These are phyloP conservation scores for Drosophila burlai DNA, from an alignment of 1,140 invertebrate genomes.

Conservation along the genomic window DNA sequence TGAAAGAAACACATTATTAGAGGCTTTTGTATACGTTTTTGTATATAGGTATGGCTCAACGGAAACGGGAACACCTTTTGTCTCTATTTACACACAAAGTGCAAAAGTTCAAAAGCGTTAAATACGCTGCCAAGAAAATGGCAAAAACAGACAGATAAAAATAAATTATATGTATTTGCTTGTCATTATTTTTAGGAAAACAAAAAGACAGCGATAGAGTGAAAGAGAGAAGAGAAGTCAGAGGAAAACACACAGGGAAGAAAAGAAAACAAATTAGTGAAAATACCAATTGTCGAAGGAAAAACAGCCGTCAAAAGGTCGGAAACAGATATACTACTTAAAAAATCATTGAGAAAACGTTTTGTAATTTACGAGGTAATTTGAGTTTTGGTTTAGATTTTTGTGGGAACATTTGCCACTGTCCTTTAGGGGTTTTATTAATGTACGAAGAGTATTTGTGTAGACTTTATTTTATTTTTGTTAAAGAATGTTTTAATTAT, in stretches of 20 bases:
- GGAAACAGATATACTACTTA: constrained; percentile 3
- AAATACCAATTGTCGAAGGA: constrained; percentile 18
- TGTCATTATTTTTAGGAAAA: constrained; percentile 55
- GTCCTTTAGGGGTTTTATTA: neutral
- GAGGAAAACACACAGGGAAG: constrained; percentile 21
- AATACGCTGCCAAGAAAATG: constrained; percentile 60
- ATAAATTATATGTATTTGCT: constrained; percentile 67
- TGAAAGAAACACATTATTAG: constrained; percentile 27
- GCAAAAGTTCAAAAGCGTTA: constrained; percentile 71
- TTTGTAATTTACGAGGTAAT: constrained; percentile 11
- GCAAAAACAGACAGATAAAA: constrained; percentile 54
- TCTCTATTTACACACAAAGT: constrained; percentile 64
- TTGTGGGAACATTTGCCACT: neutral
- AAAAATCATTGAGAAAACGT: constrained; percentile 16
- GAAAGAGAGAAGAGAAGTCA: neutral
- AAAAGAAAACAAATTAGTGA: constrained; percentile 34
- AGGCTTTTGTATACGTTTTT: neutral
- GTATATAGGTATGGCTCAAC: neutral
- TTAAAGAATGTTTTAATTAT: too few species aligned
- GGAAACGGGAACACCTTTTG: constrained; percentile 53
- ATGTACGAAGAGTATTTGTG: neutral
- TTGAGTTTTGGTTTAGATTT: neutral
- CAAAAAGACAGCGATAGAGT: constrained; percentile 3
- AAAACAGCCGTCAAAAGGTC: constrained; percentile 15
- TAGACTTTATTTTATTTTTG: neutral